Conservation (phyloP, 2,113 vertebrate species). For the Semicossyphus pulcher region DNA sequence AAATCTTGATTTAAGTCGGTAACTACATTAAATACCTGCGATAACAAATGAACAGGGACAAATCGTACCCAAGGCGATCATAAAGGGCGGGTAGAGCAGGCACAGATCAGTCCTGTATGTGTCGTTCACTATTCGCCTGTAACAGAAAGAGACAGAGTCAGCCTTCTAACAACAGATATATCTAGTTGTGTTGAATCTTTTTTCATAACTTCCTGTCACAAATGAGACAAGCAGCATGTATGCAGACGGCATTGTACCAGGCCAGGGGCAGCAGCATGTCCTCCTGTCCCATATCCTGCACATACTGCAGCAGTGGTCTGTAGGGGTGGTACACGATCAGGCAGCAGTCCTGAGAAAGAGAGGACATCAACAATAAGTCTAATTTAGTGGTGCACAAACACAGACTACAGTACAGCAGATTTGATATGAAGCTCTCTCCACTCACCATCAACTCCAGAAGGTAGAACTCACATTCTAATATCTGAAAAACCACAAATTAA, state of each 20-base stretch:
- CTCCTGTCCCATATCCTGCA: constrained; percentile 99
- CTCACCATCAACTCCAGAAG: constrained; percentile 98
- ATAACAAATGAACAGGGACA: constrained; percentile 11
- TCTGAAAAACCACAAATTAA: constrained; percentile 78
- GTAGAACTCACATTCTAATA: constrained; percentile 99
- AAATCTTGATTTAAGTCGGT: constrained; percentile 17
- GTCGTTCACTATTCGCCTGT: constrained; percentile 99
- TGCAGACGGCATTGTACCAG: constrained; percentile 84
- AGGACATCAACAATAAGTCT: background rate
- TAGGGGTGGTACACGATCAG: constrained; percentile 99
- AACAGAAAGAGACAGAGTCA: constrained; percentile 37
- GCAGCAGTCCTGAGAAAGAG: constrained; percentile 92
- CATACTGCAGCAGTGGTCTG: constrained; percentile 97
- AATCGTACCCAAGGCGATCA: constrained; percentile 96
- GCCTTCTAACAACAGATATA: background rate
- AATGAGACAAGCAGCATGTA: background rate
- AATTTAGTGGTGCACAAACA: background rate
- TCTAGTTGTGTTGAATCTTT: background rate
- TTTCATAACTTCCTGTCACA: background rate
- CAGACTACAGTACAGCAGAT: background rate
- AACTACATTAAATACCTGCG: constrained; percentile 17
- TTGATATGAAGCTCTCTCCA: background rate
- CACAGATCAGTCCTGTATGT: constrained; percentile 99
- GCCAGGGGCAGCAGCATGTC: constrained; percentile 98
- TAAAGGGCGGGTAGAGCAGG: constrained; percentile 98